Conservation (phyloP, 2,113 vertebrate species). For the Seriola quinqueradiata region DNA sequence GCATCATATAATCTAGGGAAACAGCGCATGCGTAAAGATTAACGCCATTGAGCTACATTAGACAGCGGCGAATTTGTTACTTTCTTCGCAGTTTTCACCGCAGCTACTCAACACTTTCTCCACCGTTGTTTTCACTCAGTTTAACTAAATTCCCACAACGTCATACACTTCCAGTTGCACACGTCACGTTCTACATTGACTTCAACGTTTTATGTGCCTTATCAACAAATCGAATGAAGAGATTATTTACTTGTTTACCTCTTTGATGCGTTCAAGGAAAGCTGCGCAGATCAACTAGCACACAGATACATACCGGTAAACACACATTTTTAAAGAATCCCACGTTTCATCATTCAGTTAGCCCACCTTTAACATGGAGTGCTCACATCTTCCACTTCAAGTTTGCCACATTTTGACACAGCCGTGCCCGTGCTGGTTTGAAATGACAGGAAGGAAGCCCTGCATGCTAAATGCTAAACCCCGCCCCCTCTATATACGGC, state of each 20-base stretch:
- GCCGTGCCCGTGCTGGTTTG: background rate
- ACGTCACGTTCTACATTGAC: background rate
- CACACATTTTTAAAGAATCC: rapidly evolving
- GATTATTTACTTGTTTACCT: conserved; percentile 26
- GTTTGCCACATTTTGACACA: background rate
- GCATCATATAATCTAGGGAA: background rate
- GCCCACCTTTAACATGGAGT: background rate
- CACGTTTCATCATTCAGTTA: rapidly evolving
- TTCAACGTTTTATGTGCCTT: background rate
- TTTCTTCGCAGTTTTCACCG: background rate
- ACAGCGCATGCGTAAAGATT: conserved; percentile 50
- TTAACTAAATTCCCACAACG: rapidly evolving
- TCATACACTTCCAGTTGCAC: rapidly evolving
- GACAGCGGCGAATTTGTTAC: background rate
- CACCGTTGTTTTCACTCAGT: background rate
- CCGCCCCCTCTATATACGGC: conserved; percentile 23
- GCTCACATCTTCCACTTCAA: background rate
- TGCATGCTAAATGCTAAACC: background rate
- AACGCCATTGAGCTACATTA: rapidly evolving
- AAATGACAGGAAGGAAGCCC: conserved; percentile 39
- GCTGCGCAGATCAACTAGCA: background rate
- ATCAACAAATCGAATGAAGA: background rate
- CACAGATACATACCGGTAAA: too few species aligned
- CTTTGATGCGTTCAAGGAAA: background rate
- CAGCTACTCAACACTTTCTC: background rate